Evolutionary conservation across 2,113 vertebrate genomes (phyloP), one percentile per base, ranked within the genome.

Genomic region (Tragulus kanchil): DNA sequence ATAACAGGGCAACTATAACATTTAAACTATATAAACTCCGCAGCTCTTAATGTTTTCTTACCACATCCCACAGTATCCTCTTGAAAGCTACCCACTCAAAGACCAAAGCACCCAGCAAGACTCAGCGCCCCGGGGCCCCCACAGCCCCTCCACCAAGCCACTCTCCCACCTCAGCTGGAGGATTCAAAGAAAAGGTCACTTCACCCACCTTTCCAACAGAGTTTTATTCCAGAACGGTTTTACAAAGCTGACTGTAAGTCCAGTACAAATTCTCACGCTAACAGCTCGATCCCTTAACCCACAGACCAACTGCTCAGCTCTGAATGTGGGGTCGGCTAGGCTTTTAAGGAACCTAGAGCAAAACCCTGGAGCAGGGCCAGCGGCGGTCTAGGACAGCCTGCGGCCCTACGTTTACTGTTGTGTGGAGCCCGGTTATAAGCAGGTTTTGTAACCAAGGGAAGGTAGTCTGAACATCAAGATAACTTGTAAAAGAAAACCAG

Each of bases 171-270:
- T 4, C 0, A 11, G 25, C 8, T 26, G 16, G 15, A 67, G 5
- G 79, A 67, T 1, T 62, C 64, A 54, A 13, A 65, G 25, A 73
- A 93, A 87, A n/a, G n/a, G 16, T 13, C 64, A 11, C 50, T 64
- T 71, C 16, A 31, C 26, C 36, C 8, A 48, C 31, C 48, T 78
- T 86, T 26, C 56, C 52, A 79, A 10, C 2, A 15, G 58, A 59
- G 17, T 48, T 97, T 97, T 97, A 96, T 89, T 97, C 59, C 58
- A 64, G 25, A 83, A 56, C 31, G 9, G 31, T 64, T 81, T 64
- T 25, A 73, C 15, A 28, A 52, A 84, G 92, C 28, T 31, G 50
- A 52, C 10, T 26, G n/a, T 58, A 54, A 85, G 36, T 45, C 50
- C 50, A n/a, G 79, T 28, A 26, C 17, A 5, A 8, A 54, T 62